Conservation (phyloP, 2,797 vertebrate species). For the Ceryle rudis region DNA sequence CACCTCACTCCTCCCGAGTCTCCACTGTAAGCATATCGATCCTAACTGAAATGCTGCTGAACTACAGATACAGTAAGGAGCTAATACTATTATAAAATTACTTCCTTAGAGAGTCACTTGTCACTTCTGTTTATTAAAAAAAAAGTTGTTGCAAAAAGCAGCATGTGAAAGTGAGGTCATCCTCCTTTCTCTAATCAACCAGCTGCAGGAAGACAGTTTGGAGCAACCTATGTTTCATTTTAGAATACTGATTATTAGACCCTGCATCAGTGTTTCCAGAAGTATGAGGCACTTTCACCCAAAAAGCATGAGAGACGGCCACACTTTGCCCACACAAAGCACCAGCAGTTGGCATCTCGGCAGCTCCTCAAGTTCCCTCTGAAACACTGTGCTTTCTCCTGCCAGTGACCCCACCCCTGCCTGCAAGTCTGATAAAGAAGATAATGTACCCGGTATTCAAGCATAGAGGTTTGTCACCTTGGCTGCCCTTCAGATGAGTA, state of each 20-base stretch:
- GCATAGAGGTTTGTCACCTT: neutral
- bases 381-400: accelerated
- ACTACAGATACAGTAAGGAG: neutral
- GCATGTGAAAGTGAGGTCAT: neutral
- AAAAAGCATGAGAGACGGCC: accelerated
- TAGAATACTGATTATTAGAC: neutral
- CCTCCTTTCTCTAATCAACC: neutral
- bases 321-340: accelerated
- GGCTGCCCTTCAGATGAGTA: neutral
- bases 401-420: neutral
- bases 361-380: neutral
- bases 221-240: accelerated
- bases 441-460: neutral
- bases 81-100: neutral
- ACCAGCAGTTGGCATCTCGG: neutral
- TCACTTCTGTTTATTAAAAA: neutral
- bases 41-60: neutral
- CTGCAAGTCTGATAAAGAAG: neutral
- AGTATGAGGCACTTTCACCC: neutral
- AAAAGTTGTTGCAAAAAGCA: neutral
- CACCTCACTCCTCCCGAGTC: neutral
- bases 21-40: accelerated
- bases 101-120: neutral
- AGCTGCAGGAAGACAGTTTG: neutral
- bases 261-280: neutral